These are phyloP conservation scores for Drosophila mimetica DNA, from an alignment of 2,888 invertebrate species.

Conservation along the genomic window DNA sequence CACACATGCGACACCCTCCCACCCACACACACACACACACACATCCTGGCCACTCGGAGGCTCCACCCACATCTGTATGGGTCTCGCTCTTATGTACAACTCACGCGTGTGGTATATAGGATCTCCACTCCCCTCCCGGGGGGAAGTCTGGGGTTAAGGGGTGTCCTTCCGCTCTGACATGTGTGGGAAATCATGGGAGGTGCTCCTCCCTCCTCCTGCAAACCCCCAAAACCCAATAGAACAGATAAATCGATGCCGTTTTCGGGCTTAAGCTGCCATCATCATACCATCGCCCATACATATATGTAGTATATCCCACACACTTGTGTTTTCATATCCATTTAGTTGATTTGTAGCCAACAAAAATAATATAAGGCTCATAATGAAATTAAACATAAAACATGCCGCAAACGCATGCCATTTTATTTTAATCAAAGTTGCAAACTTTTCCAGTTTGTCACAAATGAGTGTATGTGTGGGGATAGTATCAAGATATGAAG, in stretches of 20 bases:
- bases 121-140: constrained; percentile 3
- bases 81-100: constrained; percentile 46
- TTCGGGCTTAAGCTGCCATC: constrained; percentile 38
- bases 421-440: constrained; percentile 41
- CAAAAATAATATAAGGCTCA: constrained; percentile 23
- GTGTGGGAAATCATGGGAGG: constrained; percentile 18
- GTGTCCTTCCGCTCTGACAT: constrained; percentile 32
- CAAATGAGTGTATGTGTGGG: constrained; percentile 7
- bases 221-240: constrained; percentile 54
- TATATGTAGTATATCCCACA: neutral
- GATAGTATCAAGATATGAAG: neutral
- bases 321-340: constrained; percentile 30
- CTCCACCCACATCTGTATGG: constrained; percentile 62
- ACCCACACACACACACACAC: constrained; percentile 30
- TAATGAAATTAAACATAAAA: constrained; percentile 37
- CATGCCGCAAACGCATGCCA: constrained; percentile 24
- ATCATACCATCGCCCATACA: neutral
- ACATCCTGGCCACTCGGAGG: constrained; percentile 61
- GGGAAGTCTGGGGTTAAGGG: constrained; percentile 4
- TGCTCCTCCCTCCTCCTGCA: neutral
- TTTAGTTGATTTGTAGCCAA: constrained; percentile 41
- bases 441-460: constrained; percentile 25
- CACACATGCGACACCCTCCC: constrained; percentile 42
- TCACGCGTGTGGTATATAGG: constrained; percentile 39
- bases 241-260: constrained; percentile 76